Percentiles rank a stretch among this genome's conserved stretches.
phyloP scores from a whole-genome alignment of 2,888 invertebrate species.

The Cryptocephalus moraei region DNA sequence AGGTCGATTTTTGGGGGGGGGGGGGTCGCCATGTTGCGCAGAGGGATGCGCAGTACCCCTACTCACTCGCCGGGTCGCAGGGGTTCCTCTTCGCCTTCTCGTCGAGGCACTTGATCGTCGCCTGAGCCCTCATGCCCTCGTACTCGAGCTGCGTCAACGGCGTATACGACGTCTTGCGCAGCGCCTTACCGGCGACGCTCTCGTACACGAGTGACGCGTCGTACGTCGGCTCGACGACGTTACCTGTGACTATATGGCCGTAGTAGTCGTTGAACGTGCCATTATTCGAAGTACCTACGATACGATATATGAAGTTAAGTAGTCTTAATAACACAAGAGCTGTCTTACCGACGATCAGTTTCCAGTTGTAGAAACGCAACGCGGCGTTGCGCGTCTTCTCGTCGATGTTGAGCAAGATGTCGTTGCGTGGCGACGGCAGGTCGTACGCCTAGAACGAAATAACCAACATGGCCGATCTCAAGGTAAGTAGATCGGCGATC shows the following conservation, averaged over 20 bases:
- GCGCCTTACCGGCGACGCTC: conserved; percentile 34
- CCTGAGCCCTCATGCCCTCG: conserved; percentile 30
- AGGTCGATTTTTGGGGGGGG: too few relatives aligned
- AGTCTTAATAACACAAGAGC: background rate
- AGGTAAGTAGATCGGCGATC: too few relatives aligned
- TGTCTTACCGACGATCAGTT: conserved; percentile 41
- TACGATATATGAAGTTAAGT: too few relatives aligned
- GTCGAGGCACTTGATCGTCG: conserved; percentile 35
- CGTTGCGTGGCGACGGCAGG: conserved; percentile 45
- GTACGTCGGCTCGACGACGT: conserved; percentile 33
- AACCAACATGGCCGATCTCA: background rate
- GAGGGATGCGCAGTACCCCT: background rate
- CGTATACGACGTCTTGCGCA: conserved; percentile 32
- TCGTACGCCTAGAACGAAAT: conserved; percentile 32
- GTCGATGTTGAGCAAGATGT: conserved; percentile 63
- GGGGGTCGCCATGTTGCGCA: too few relatives aligned
- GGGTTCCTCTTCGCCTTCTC: conserved; percentile 33
- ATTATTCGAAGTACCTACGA: conserved; percentile 29
- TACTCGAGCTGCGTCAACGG: conserved; percentile 34
- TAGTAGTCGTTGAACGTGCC: conserved; percentile 38
- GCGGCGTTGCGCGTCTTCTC: conserved; percentile 42
- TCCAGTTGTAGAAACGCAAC: conserved; percentile 40
- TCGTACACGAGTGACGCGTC: conserved; percentile 35
- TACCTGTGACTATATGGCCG: conserved; percentile 35
- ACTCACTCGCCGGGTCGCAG: conserved; percentile 36